phyloP scores from a whole-genome alignment of 2,113 vertebrate genomes.

The Cyprinodon brontotheroides region DNA sequence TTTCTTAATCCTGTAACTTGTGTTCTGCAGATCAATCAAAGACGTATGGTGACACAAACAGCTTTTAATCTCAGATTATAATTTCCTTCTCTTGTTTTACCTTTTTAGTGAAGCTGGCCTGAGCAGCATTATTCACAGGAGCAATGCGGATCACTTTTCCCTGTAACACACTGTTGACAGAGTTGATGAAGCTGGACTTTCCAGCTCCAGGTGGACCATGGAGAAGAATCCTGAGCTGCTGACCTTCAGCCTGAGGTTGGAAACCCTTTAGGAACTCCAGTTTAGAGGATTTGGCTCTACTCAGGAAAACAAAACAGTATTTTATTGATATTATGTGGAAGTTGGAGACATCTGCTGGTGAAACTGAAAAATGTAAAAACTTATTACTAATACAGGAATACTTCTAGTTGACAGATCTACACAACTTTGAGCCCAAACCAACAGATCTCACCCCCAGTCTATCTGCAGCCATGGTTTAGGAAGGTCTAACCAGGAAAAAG shows the following conservation, averaged over 20 bases:
- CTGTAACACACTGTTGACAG: not conserved
- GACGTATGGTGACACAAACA: not conserved
- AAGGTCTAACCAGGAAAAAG: no score
- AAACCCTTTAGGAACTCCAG: not conserved
- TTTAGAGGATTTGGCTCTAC: not conserved
- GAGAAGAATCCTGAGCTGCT: slow-evolving; percentile 27
- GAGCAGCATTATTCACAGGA: not conserved
- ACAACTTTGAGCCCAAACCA: not conserved
- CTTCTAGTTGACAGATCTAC: no score
- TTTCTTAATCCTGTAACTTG: not conserved
- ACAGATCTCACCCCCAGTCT: not conserved
- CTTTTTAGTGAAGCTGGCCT: not conserved
- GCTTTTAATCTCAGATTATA: no score
- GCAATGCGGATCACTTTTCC: not conserved
- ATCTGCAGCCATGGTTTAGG: not conserved
- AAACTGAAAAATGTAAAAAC: no score
- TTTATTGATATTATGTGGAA: no score
- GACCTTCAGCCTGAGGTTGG: not conserved
- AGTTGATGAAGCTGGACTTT: slow-evolving; percentile 42
- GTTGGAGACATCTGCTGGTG: no score
- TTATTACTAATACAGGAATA: no score
- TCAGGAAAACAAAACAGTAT: not conserved
- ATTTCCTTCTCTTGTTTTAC: not conserved
- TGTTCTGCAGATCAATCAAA: not conserved
- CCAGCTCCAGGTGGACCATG: not conserved